Conservation (phyloP, 37 sponge, comb jelly and placozoan genomes). For the Diacarnus erythraeanus region DNA sequence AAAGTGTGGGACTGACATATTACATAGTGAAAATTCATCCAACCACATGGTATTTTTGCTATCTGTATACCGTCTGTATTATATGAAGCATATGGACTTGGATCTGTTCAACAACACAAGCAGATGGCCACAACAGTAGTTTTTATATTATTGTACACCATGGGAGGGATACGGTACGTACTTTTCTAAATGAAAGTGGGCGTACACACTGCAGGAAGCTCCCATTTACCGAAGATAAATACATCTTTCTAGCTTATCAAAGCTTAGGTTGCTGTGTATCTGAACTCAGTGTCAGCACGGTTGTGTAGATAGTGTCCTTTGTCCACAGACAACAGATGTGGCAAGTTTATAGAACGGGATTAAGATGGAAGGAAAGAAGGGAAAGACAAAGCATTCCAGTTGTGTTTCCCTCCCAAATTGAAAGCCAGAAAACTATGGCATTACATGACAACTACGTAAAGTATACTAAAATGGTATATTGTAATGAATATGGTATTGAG, state of each 20-base stretch:
- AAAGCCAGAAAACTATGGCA: too few species aligned
- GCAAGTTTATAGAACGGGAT: not conserved
- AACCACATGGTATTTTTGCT: not conserved
- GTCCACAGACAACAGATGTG: slow-evolving; percentile 6
- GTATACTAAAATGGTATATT: too few species aligned
- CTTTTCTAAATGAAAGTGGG: not conserved
- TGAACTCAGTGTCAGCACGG: not conserved
- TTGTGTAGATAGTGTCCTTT: not conserved
- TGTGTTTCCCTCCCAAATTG: not conserved
- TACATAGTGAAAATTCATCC: too few species aligned
- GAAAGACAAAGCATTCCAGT: not conserved
- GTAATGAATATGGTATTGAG: too few species aligned
- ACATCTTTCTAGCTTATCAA: too few species aligned
- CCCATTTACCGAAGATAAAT: too few species aligned
- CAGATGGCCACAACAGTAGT: not conserved
- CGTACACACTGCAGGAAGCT: not conserved
- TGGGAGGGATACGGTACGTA: not conserved
- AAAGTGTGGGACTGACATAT: too few species aligned
- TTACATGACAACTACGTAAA: too few species aligned
- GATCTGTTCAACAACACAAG: not conserved
- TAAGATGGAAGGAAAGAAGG: not conserved
- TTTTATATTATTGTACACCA: not conserved
- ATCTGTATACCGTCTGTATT: too few species aligned
- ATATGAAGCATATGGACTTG: not conserved
- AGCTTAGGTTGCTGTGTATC: slow-evolving; percentile 6